These are phyloP conservation scores for Gambelia wislizenii DNA, from an alignment of 2,797 vertebrate genomes.

Conservation along the genomic window DNA sequence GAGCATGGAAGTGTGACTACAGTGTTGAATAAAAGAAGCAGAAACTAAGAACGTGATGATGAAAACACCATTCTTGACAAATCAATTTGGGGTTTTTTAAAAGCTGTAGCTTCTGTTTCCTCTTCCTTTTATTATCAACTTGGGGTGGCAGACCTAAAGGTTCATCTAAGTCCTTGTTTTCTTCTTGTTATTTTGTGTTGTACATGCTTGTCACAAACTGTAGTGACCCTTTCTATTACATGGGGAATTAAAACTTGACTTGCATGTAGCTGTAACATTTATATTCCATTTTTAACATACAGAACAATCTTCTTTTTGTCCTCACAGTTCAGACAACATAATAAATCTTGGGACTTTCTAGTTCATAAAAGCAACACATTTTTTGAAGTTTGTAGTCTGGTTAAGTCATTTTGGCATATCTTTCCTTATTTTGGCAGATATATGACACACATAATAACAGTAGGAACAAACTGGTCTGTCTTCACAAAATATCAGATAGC, in stretches of 20 bases:
- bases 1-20: background rate
- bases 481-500: slow-evolving; percentile 57
- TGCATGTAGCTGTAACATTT: background rate
- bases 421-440: slow-evolving; percentile 60
- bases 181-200: slow-evolving; percentile 4
- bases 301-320: slow-evolving; percentile 22
- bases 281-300: slow-evolving; percentile 38
- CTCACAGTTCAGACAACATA: slow-evolving; percentile 5
- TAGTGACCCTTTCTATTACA: slow-evolving; percentile 1
- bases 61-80: background rate
- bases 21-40: background rate
- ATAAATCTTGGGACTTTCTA: slow-evolving; percentile 54
- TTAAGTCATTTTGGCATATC: slow-evolving; percentile 50
- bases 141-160: background rate
- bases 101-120: background rate
- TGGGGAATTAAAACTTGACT: slow-evolving; percentile 21
- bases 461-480: slow-evolving; percentile 63
- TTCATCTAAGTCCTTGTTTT: background rate
- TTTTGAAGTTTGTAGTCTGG: slow-evolving; percentile 56
- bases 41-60: background rate
- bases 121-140: background rate
- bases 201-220: background rate
- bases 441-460: slow-evolving; percentile 46
- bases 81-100: background rate
- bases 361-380: slow-evolving; percentile 37